Evolutionary conservation across 2,797 vertebrate genomes (phyloP).

Genomic region (Melanotaenia pygmaea): DNA sequence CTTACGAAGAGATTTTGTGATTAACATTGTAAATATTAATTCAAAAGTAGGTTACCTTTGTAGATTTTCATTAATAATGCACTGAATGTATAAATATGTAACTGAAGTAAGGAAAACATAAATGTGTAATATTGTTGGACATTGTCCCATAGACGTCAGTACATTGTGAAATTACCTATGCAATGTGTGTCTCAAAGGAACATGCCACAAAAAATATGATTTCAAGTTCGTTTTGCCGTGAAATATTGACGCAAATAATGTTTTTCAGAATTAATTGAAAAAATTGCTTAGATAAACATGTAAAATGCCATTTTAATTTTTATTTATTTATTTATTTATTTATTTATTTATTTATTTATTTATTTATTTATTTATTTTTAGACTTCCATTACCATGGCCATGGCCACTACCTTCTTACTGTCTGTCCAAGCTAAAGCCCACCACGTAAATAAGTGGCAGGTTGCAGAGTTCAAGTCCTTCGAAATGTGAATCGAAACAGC

Average conservation of each 20-base stretch:
- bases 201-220: background rate
- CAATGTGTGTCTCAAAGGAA: background rate
- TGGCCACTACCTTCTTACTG: conserved; percentile 53
- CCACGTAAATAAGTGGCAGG: conserved; percentile 82
- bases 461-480: conserved; percentile 88
- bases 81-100: background rate
- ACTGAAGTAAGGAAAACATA: background rate
- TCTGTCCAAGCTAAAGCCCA: conserved; percentile 62
- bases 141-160: background rate
- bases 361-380: conserved; percentile 16
- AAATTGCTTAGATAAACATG: background rate
- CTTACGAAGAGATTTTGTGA: background rate
- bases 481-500: conserved; percentile 90
- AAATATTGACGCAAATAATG: background rate
- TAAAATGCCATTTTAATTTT: background rate
- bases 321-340: conserved; percentile 2
- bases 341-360: conserved; percentile 3
- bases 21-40: background rate
- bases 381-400: conserved; percentile 63
- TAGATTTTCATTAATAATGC: background rate
- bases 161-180: background rate
- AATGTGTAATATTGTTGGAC: background rate
- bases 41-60: background rate
- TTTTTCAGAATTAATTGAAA: background rate
- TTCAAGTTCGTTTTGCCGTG: background rate